Base-by-base conservation (phyloP, 2,797 vertebrate species). In the Halcyon smyrnensis region DNA sequence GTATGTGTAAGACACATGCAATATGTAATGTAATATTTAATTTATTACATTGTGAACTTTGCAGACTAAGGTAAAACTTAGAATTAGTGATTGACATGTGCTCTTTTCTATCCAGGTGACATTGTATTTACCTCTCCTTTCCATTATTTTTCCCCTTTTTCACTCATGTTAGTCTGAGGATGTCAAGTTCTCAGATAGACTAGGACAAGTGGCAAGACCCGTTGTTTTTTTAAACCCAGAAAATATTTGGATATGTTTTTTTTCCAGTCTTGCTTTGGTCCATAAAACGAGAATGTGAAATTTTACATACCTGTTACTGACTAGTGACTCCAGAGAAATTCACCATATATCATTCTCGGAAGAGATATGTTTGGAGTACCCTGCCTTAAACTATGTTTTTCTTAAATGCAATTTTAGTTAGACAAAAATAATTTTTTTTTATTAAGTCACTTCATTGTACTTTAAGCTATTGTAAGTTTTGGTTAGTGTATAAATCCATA, bases 281-380 rank as follows among this genome's bases (percentile, higher is more conserved):
- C 15, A 65, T 60, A 79, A 60, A 13, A 3, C 2, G 75, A 63
- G 12, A 63, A 79, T 15, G 4, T 80, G n/a, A 78, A n/a, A 59
- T 57, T 77, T 32, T 1, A 4, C 4, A 37, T 4, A 50, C 2
- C 18, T 37, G 24, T 64, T 50, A 50, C 15, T 67, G 11, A 77
- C 13, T 21, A 50, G 1, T 25, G 7, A 57, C 15, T 37, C 19
- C 48, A 67, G 48, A 56, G 23, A 56, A 65, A 28, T 65, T 41
- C 20, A 41, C 7, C 11, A 8, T 5, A 12, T 32, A 27, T 37
- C 5, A 21, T 57, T 84, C 23, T 41, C 34, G 54, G 11, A 75
- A 73, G 7, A 1, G 0, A 54, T 12, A 34, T 13, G 7, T 62
- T 57, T 80, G 14, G 9, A 74, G 5, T 28, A 32, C 11, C 2